phyloP scores from a whole-genome alignment of 2,113 vertebrate species.

The Melanocharis versteri region DNA sequence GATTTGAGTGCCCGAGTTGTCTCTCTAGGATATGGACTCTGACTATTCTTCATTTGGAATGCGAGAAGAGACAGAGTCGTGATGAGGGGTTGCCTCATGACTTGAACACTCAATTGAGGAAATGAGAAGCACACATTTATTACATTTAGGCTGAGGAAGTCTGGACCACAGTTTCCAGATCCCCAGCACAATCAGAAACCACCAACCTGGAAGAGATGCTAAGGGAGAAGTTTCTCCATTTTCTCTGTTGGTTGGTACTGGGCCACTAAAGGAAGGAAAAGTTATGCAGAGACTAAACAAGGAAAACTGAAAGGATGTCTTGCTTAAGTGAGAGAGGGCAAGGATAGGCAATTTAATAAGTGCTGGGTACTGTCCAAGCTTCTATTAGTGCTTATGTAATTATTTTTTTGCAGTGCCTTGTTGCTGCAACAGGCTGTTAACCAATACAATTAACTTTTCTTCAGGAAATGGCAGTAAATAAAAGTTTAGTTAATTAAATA shows the following conservation, averaged over 20 bases:
- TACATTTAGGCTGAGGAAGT: background rate
- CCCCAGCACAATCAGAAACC: background rate
- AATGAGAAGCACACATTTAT: background rate
- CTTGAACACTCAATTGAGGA: background rate
- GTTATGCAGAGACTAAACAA: background rate
- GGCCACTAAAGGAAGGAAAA: background rate
- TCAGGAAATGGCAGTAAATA: background rate
- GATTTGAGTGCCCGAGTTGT: background rate
- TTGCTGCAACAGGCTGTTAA: background rate
- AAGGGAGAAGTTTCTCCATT: background rate
- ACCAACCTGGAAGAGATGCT: background rate
- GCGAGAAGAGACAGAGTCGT: background rate
- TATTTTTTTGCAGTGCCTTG: background rate
- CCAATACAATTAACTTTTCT: background rate
- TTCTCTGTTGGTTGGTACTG: background rate
- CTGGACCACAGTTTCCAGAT: background rate
- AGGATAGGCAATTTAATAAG: background rate
- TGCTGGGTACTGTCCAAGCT: background rate
- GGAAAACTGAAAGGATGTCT: background rate
- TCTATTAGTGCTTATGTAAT: background rate
- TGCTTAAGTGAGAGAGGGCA: background rate
- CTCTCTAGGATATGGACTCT: background rate
- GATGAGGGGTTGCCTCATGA: background rate
- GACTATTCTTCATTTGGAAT: background rate
- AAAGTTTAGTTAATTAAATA: background rate